Base-by-base conservation (phyloP, 2,797 vertebrate genomes). In the Urophycis tenuis region DNA sequence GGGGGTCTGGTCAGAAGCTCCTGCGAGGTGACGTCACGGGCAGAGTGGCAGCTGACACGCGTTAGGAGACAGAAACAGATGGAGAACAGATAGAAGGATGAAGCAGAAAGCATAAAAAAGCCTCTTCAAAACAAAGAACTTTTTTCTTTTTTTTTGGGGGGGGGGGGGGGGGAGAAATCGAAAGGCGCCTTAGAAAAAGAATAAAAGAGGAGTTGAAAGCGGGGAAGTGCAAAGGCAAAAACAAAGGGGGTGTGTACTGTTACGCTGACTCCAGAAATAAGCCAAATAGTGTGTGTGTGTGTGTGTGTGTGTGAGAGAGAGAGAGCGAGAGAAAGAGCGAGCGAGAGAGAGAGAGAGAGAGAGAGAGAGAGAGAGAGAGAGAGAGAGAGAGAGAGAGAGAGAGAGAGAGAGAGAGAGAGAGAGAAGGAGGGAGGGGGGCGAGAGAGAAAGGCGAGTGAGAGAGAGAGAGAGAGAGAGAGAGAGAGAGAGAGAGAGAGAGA, bases 1-100 rank as follows among this genome's bases (percentile, higher is more conserved):
- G 92, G 92, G 89, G 80, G 80, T 84, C 85, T 90, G 77, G 84
- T 85, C 82, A 49, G 81, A 78, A 89, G 89, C 88, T 84, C 82
- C 85, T 77, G 85, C 81, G 85, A 85, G 80, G 75, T 95, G 93
- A 95, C 95, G 95, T 96, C 94, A 95, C 85, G 76, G 83, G 78
- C 86, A 88, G 83, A 88, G 91, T 92, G 92, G 88, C 87, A 85
- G 82, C 83, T 85, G 88, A 85, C 85, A 89, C 79, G 80, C 82
- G 80, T 77, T 17, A 0, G 33, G 32, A 74, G 29, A 74, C n/a
- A 74, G 39, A 81, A 78, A 87, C 83, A 88, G 84, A 67, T 77
- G 80, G 86, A 83, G 78, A 86, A 78, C 33, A 79, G 74, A 73
- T 79, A 71, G 34, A 70, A 77, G 79, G 83, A 86, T 82, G 77